Evolutionary conservation across 2,797 vertebrate species (phyloP).

Genomic region (Anolis apletophallus): DNA sequence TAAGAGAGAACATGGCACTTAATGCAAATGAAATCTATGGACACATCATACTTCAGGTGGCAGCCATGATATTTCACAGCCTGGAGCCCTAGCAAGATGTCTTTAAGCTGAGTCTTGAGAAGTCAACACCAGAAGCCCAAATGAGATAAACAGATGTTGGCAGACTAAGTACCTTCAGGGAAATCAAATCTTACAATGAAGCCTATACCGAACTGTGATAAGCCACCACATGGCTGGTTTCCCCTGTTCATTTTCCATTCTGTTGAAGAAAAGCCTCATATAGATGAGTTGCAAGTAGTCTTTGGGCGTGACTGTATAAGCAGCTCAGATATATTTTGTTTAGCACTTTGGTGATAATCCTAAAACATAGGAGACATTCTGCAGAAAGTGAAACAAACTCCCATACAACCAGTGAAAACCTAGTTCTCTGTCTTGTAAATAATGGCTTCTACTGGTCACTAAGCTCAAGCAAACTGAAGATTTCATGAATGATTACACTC

Average conservation of each 20-base stretch:
- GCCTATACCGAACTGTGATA: neutral
- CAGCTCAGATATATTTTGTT: neutral
- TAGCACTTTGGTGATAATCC: neutral
- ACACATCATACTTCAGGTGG: neutral
- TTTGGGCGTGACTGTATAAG: neutral
- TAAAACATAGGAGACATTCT: neutral
- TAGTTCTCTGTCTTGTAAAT: neutral
- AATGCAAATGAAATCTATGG: neutral
- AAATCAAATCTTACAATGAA: neutral
- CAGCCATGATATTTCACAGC: neutral
- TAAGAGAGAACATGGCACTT: neutral
- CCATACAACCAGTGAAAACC: neutral
- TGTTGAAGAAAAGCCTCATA: neutral
- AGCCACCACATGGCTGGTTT: neutral
- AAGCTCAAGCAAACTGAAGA: neutral
- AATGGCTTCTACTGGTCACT: neutral
- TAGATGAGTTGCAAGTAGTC: neutral
- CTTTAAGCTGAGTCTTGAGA: neutral
- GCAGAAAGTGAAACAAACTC: neutral
- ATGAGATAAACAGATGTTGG: neutral
- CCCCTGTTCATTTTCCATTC: neutral
- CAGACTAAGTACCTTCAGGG: neutral
- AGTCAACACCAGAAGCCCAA: neutral
- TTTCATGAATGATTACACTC: too few relatives aligned
- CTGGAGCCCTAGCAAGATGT: neutral